A percentile compares a stretch with the other conserved stretches of the same genome.
Evolutionary conservation across 2,888 invertebrate genomes (phyloP).

Genomic region (Trachelus tabidus): DNA sequence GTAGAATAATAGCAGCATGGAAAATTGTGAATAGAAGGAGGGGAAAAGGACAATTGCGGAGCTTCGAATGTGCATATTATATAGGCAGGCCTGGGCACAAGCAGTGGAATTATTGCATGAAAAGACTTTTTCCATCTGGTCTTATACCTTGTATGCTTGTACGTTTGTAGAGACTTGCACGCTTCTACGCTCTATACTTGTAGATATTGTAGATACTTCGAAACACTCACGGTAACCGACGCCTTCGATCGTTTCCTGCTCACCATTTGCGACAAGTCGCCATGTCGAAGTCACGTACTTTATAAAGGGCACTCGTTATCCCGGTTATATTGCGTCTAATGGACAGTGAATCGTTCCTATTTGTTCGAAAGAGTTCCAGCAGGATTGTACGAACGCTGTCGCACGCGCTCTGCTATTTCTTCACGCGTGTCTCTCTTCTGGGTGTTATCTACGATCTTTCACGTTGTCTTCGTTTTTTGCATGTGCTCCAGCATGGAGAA

Average conservation of each 20-base stretch:
- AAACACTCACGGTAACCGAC: no score
- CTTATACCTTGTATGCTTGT: background rate
- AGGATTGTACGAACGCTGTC: no score
- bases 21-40: background rate
- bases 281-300: conserved; percentile 18
- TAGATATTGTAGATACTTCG: no score
- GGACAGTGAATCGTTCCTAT: conserved; percentile 33
- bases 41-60: no score
- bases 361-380: conserved; percentile 6
- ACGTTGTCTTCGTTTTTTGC: background rate
- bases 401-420: no score
- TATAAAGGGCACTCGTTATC: conserved; percentile 36
- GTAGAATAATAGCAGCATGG: background rate
- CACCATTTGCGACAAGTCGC: background rate
- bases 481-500: background rate
- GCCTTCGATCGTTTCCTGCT: background rate
- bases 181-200: no score
- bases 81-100: background rate
- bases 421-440: background rate
- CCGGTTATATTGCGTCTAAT: conserved; percentile 12
- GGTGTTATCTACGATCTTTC: background rate
- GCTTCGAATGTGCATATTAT: no score
- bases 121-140: background rate
- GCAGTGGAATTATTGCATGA: background rate
- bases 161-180: no score